A percentile compares a stretch with the other conserved stretches of the same genome.
Conservation (phyloP, 2,888 invertebrate genomes). For the Brenthis hecate region DNA sequence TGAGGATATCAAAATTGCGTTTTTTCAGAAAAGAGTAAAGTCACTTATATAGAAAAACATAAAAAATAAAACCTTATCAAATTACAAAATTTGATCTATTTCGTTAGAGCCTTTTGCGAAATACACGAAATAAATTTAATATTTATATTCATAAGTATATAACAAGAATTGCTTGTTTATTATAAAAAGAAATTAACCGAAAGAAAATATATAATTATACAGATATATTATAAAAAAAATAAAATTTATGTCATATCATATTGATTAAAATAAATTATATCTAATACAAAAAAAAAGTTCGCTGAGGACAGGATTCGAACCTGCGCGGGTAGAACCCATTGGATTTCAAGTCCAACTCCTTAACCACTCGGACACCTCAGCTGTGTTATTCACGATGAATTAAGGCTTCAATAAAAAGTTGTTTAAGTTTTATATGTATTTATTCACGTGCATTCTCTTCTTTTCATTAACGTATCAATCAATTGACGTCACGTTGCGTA, state of each 20-base stretch:
- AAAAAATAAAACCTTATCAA: no score
- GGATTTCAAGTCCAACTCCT: constrained; percentile 83
- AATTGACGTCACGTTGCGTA: constrained; percentile 16
- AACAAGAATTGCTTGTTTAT: no score
- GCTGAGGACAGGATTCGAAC: constrained; percentile 82
- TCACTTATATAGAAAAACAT: no score
- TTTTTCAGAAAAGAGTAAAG: no score
- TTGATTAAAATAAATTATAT: neutral
- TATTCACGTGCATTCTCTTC: neutral
- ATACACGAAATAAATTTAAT: no score
- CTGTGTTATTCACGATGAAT: constrained; percentile 40
- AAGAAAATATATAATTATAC: no score
- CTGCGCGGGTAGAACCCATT: constrained; percentile 83
- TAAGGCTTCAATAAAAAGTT: constrained; percentile 8
- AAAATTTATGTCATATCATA: neutral
- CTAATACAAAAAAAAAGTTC: constrained; percentile 29
- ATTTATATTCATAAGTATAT: no score
- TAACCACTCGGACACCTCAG: constrained; percentile 83
- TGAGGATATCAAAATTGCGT: no score
- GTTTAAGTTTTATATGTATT: neutral
- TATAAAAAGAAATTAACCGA: no score
- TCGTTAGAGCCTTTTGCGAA: no score
- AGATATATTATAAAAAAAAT: neutral
- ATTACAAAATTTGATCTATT: no score
- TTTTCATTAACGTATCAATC: neutral